Percentiles rank a stretch among this genome's conserved stretches.
Evolutionary conservation across 2,113 vertebrate genomes (phyloP).

Genomic region (Australoheros scitulus): DNA sequence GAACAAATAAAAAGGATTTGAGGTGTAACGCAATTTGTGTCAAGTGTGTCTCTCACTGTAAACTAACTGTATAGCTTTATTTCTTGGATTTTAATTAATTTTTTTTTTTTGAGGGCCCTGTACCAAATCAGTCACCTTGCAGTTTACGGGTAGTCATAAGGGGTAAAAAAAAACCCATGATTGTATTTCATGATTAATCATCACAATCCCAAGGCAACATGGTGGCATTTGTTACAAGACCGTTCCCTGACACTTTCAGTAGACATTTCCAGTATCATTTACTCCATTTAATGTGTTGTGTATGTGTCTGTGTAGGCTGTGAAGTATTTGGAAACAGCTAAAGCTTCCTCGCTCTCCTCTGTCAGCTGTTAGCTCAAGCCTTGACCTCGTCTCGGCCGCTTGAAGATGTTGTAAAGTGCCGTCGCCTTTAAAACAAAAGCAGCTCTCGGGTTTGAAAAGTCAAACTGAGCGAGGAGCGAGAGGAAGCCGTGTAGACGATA

Average conservation of each 20-base stretch:
- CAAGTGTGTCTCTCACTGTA: background rate
- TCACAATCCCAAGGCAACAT: background rate
- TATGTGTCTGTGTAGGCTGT: slow-evolving; percentile 21
- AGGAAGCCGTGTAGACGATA: slow-evolving; percentile 37
- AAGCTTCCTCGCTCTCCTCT: slow-evolving; percentile 11
- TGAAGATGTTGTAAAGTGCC: slow-evolving; percentile 7
- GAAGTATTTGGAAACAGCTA: background rate
- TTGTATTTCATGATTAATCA: background rate
- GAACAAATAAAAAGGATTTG: slow-evolving; percentile 66
- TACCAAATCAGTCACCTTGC: slow-evolving; percentile 9
- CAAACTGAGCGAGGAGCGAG: background rate
- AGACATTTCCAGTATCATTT: background rate
- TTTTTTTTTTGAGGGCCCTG: background rate
- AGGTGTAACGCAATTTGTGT: slow-evolving; percentile 50
- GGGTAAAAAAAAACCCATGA: background rate
- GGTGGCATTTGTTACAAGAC: background rate
- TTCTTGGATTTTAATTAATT: background rate
- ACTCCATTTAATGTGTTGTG: background rate
- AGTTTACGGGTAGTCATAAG: background rate
- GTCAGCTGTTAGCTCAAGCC: slow-evolving; percentile 16
- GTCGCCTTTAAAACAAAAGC: slow-evolving; percentile 26
- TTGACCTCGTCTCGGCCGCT: slow-evolving; percentile 3
- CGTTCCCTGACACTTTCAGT: background rate
- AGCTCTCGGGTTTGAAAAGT: background rate
- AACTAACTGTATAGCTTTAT: slow-evolving; percentile 6